These are phyloP conservation scores for Penaeus chinensis DNA, from an alignment of 1,140 invertebrate species.

Conservation along the genomic window DNA sequence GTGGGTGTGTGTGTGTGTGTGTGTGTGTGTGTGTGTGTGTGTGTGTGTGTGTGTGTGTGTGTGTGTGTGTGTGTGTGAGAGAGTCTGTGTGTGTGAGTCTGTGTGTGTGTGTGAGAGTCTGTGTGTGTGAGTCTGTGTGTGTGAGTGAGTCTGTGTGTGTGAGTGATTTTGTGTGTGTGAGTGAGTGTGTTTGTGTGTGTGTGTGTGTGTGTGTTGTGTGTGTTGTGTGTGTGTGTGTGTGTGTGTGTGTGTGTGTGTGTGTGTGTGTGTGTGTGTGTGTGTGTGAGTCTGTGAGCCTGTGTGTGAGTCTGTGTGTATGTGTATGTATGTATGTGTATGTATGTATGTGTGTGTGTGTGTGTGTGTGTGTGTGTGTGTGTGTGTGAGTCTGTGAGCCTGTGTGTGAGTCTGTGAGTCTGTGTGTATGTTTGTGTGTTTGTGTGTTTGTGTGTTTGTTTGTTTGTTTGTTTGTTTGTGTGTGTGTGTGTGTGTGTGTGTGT, in stretches of 20 bases:
- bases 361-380: background rate
- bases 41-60: background rate
- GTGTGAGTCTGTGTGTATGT: background rate
- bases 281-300: background rate
- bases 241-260: background rate
- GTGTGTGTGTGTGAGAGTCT: background rate
- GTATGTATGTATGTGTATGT: background rate
- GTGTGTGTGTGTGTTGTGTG: no score
- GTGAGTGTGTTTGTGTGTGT: slow-evolving; percentile 3
- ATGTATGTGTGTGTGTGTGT: background rate
- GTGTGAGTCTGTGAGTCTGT: no score
- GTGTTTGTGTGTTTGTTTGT: no score
- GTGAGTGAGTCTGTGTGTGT: background rate
- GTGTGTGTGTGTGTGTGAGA: background rate
- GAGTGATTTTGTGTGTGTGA: background rate
- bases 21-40: background rate
- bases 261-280: background rate
- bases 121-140: background rate
- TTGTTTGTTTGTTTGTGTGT: no score
- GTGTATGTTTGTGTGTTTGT: no score
- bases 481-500: no score
- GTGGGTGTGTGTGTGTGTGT: background rate
- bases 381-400: background rate
- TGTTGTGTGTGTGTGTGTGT: background rate
- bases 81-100: background rate